phyloP scores from a whole-genome alignment of 1,140 invertebrate species.

The Luehdorfia chinensis region DNA sequence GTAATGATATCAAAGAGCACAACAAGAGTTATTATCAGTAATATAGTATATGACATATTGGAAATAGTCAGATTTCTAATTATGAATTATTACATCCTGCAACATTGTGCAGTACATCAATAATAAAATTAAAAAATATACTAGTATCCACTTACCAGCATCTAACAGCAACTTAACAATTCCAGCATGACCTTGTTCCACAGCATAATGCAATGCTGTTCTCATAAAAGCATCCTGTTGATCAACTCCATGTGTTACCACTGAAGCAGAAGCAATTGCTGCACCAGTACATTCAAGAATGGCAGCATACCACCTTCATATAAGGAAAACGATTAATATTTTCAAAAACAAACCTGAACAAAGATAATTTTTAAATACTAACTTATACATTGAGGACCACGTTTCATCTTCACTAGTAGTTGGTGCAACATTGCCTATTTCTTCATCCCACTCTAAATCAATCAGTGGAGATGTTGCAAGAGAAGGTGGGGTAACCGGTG shows the following conservation, averaged over 20 bases:
- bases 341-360: constrained; percentile 9
- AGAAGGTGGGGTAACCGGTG: constrained; percentile 42
- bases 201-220: constrained; percentile 66
- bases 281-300: constrained; percentile 64
- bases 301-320: constrained; percentile 62
- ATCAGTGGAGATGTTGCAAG: constrained; percentile 46
- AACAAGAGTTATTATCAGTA: no score
- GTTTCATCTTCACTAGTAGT: constrained; percentile 69
- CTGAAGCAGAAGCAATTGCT: constrained; percentile 54
- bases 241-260: constrained; percentile 53
- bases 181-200: constrained; percentile 50
- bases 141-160: constrained; percentile 57
- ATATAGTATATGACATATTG: no score
- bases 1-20: no score
- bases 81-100: no score
- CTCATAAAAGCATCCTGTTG: constrained; percentile 68
- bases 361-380: constrained; percentile 20
- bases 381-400: constrained; percentile 69
- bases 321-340: constrained; percentile 14
- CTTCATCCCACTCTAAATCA: constrained; percentile 71
- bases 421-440: constrained; percentile 57
- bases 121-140: no score
- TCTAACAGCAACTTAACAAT: constrained; percentile 54
- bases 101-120: no score
- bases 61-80: no score